These are phyloP conservation scores for Agrochola macilenta DNA, from an alignment of 2,888 invertebrate genomes.

Conservation along the genomic window DNA sequence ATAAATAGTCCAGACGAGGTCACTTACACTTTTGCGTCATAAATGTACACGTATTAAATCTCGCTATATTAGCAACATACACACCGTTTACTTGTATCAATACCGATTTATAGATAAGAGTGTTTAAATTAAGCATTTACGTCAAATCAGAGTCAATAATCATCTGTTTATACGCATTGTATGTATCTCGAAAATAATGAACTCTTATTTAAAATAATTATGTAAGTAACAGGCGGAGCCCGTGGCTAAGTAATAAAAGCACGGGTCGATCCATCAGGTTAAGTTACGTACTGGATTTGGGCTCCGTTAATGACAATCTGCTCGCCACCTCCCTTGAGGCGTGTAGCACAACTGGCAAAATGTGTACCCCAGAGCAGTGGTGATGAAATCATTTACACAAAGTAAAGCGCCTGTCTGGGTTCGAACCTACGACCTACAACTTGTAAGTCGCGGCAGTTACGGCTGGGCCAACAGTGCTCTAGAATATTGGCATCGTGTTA, in stretches of 20 bases:
- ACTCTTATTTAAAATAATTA: not conserved
- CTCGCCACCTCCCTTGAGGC: not conserved
- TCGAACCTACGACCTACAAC: too few relatives aligned
- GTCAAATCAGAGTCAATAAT: slow-evolving; percentile 39
- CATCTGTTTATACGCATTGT: slow-evolving; percentile 23
- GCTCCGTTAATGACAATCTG: not conserved
- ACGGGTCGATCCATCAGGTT: too few relatives aligned
- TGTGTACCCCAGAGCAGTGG: not conserved
- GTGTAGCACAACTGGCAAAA: not conserved
- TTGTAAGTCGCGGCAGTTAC: too few relatives aligned
- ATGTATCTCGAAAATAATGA: not conserved
- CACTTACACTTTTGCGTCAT: slow-evolving; percentile 59
- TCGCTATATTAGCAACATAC: slow-evolving; percentile 22
- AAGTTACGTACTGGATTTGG: not conserved
- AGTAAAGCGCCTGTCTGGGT: too few relatives aligned
- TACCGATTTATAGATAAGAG: slow-evolving; percentile 38
- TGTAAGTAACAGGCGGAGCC: not conserved
- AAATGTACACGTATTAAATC: slow-evolving; percentile 14
- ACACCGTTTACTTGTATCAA: slow-evolving; percentile 25
- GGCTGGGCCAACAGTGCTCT: too few relatives aligned
- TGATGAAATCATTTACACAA: too few relatives aligned
- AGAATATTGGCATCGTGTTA: too few relatives aligned
- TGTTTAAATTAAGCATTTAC: slow-evolving; percentile 34
- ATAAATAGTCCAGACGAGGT: slow-evolving; percentile 29
- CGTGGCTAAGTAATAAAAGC: too few relatives aligned